Evolutionary conservation across 2,113 vertebrate genomes (phyloP), one percentile per base, ranked within the genome.

Genomic region (Galemys pyrenaicus): DNA sequence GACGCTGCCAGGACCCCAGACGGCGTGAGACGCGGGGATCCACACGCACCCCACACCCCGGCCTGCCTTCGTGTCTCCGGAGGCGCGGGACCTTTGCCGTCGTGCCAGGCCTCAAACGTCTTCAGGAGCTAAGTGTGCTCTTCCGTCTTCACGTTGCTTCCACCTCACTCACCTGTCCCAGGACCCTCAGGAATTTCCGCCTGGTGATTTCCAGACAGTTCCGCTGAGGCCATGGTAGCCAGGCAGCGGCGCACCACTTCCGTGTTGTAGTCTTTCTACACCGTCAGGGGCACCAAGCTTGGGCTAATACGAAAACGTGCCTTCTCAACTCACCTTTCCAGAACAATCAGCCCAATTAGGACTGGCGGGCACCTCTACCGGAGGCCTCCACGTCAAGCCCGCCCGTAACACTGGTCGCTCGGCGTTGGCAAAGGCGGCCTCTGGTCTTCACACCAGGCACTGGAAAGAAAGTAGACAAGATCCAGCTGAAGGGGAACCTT

Each of bases 71-170:
- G 11, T 13, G 46, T 49, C 9, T 11, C 2, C 11, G 9, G 46
- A 49, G 46, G 46, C 46, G 12, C 46, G 11, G 46, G 46, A 13
- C 46, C 9, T 99, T 96, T 99, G 99, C 99, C 99, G 97, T 99
- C 99, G 75, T 99, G 99, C 99, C 99, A 99, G 92, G 99, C 99
- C 96, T 99, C 99, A 9, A 99, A 97, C 95, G 99, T 99, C 97
- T 99, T 99, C 13, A 99, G 96, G 62, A 99, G 98, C 1, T 99
- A 98, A 94, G 99, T 98, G 1, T 99, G 98, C 95, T 99, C 99
- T 98, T 99, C 99, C 54, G 99, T 99, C 96, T 99, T 99, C 98
- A 99, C 99, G 97, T 99, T 99, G 46, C 98, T 97, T 96, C 99
- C 99, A 87, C 46, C 46, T 49, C 44, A 13, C 7, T 12, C 46